Base-by-base conservation (phyloP, 2,113 vertebrate species). In the Tautogolabrus adspersus region DNA sequence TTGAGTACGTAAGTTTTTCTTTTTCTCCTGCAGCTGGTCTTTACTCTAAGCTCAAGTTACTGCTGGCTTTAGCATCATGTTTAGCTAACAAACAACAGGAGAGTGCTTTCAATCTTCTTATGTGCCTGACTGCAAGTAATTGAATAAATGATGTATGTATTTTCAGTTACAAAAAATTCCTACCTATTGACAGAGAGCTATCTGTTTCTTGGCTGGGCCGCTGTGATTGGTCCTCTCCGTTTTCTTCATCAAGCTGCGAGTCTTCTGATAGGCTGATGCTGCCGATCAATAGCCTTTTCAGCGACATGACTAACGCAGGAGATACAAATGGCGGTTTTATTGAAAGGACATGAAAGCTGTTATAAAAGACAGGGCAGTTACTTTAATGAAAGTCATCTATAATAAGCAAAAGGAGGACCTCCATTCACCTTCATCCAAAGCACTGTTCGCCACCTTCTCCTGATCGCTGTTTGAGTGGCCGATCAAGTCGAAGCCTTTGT, bases 211-310 rank as follows among this genome's bases (percentile, higher is more conserved):
- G 79, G 54, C 61, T 61, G n/a, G 57, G 58, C 37, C 19, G 83
- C 22, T 79, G 75, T 5, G 82, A 56, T n/a, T 56, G 85, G 22
- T 82, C 86, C 59, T 86, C 89, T 80, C 90, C 90, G 8, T 87
- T 90, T 79, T 91, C 86, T 37, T 88, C 87, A 38, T 93, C 89
- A 4, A 63, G 58, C 0, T 83, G 81, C 0, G 93, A 93, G 38
- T 95, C 93, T 8, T 89, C 88, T 9, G 92, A 93, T 3, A 94
- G 66, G 44, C 92, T 93, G 64, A 95, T 92, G 75, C 91, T 94
- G 61, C 91, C 76, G 0, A 93, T 81, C 72, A 97, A 82, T 19
- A 96, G 87, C 83, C 92, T 94, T 89, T 96, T 96, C 81, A 97
- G 91, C 38, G 81, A 91, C 67, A 85, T 90, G 61, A 96, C 96